Conservation (phyloP, 2,797 vertebrate genomes). For the Crocidura indochinensis region DNA sequence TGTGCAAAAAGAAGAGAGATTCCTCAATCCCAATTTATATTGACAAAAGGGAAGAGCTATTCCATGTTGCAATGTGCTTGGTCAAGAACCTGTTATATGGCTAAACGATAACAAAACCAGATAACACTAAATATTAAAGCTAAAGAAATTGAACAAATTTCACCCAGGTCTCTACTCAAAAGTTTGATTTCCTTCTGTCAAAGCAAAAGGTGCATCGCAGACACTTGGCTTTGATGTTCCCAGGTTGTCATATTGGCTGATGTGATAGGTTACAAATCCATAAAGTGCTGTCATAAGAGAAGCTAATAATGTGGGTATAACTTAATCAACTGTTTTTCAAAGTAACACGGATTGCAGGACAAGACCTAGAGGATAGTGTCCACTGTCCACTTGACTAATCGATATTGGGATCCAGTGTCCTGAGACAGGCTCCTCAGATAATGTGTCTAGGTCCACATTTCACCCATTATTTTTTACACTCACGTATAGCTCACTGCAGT, state of each 20-base stretch:
- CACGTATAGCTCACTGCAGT: background rate
- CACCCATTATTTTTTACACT: background rate
- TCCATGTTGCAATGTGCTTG: too few relatives aligned
- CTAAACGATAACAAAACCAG: background rate
- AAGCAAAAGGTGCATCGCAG: background rate
- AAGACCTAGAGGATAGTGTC: background rate
- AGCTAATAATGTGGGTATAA: background rate
- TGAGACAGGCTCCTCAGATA: background rate
- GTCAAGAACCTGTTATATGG: too few relatives aligned
- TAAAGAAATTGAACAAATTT: background rate
- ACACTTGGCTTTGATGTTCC: background rate
- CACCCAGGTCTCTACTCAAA: background rate
- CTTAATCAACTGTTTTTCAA: conserved; percentile 8
- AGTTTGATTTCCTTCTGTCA: background rate
- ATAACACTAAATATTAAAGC: background rate
- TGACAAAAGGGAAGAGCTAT: too few relatives aligned
- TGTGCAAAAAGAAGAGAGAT: too few relatives aligned
- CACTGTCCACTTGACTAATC: background rate
- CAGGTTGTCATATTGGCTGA: background rate
- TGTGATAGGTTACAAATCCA: background rate
- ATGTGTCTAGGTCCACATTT: background rate
- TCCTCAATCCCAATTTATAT: too few relatives aligned
- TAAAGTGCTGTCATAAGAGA: background rate
- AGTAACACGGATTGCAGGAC: background rate
- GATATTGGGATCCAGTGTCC: background rate